Evolutionary conservation across 2,113 vertebrate species (phyloP).

Genomic region (Gambusia holbrooki): DNA sequence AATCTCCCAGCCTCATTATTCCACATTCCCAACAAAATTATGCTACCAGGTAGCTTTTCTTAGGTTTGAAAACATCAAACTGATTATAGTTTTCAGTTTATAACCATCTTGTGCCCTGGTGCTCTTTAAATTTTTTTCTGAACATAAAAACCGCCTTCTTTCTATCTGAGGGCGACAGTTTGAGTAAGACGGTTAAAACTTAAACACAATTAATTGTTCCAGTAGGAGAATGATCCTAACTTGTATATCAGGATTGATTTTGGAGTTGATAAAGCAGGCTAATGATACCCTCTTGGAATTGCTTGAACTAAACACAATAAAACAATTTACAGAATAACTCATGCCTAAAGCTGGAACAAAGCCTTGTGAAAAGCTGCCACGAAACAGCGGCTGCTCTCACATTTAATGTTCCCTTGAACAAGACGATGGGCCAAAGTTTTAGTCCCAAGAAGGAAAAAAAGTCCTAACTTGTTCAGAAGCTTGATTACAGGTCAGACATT

Average conservation of each 20-base stretch:
- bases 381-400: background rate
- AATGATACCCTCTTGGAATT: background rate
- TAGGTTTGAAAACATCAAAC: no score
- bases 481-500: constrained; percentile 39
- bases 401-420: background rate
- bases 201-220: background rate
- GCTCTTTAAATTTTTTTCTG: no score
- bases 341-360: no score
- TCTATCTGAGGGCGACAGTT: no score
- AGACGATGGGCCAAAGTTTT: background rate
- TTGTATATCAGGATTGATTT: background rate
- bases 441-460: background rate
- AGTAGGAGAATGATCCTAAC: background rate
- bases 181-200: no score
- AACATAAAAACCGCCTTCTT: no score
- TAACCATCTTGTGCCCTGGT: no score
- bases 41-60: no score
- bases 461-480: background rate
- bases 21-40: no score
- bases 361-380: background rate
- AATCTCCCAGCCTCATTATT: no score
- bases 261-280: background rate
- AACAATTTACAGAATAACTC: background rate
- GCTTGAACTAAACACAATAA: background rate
- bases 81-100: no score